Base-by-base conservation (phyloP, 1,140 invertebrate species). In the Aphaenogaster floridana region DNA sequence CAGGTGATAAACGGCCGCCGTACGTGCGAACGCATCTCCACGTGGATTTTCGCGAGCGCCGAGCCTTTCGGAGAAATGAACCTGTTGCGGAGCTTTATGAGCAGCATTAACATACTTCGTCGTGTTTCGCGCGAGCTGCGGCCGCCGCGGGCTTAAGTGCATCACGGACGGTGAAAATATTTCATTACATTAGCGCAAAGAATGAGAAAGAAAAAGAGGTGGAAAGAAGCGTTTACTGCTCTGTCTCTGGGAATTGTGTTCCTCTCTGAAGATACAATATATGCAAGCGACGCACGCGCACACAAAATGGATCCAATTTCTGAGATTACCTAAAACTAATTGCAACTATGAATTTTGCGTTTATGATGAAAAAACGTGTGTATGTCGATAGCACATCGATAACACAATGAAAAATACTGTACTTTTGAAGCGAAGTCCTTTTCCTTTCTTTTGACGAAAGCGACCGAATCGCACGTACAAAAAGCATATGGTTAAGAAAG, bases 11-110 rank as follows among this genome's bases (percentile, higher is more conserved):
- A 94, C 92, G 88, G 74, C 59, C 88, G 78, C 83, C 66, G 80
- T 89, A 87, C 85, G 78, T 83, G 89, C 88, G 91, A 85, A 93
- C 92, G 90, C 93, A 85, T 94, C 93, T 92, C 86, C 91, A 89
- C 78, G 83, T 86, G 90, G 92, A 93, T 94, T 94, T 94, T 93
- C 92, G 90, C 88, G 85, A 69, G 28, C 69, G 74, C 86, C 79
- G 79, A 42, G 66, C 39, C 81, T 50, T 69, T 77, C 88, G 63
- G 92, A 94, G 92, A 94, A 94, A 94, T 94, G 93, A 94, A 94
- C 94, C 94, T 94, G 94, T 94, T 94, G 94, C 94, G 86, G 89
- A 93, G 86, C 76, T 94, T 94, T 94, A 94, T 93, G 93, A 93
- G 92, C 88, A 91, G 91, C 94, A 94, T 94, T 94, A 94, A 94